Percentiles rank a stretch among this genome's conserved stretches.
Conservation (phyloP, 1,140 invertebrate species). For the Sitophilus oryzae region DNA sequence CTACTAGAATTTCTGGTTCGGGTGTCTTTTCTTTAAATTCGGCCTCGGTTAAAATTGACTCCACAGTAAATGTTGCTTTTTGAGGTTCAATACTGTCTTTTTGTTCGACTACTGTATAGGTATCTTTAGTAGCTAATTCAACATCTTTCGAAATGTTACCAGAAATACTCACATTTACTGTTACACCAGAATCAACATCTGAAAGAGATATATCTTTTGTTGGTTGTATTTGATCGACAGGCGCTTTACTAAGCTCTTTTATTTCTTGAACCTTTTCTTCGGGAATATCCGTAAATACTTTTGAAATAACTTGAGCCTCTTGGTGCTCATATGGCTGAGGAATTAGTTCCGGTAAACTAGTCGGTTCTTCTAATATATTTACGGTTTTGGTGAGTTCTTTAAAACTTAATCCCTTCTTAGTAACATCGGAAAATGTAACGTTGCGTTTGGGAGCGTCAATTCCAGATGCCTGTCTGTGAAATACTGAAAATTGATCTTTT, state of each 20-base stretch:
- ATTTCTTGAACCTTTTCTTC: constrained; percentile 31
- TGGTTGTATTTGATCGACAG: neutral
- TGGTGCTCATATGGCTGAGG: constrained; percentile 1
- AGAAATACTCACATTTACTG: constrained; percentile 10
- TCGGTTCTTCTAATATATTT: neutral
- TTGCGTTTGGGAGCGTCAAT: constrained; percentile 27
- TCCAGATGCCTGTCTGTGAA: constrained; percentile 27
- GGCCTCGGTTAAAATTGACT: constrained; percentile 32
- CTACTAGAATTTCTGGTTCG: constrained; percentile 1
- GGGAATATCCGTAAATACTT: constrained; percentile 36
- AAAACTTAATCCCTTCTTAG: constrained; percentile 34
- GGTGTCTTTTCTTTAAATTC: constrained; percentile 11
- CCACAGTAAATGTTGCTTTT: constrained; percentile 24
- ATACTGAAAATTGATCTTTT: constrained; percentile 30
- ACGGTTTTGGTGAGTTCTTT: constrained; percentile 10
- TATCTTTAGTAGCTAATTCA: constrained; percentile 24
- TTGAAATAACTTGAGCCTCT: constrained; percentile 25
- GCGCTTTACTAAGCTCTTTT: constrained; percentile 8
- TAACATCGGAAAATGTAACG: constrained; percentile 34
- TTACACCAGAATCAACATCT: constrained; percentile 9
- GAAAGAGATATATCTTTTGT: constrained; percentile 11
- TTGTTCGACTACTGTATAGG: constrained; percentile 18
- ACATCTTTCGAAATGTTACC: constrained; percentile 5
- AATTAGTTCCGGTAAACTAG: neutral
- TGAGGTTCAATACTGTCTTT: neutral